Evolutionary conservation across 2,888 invertebrate species (phyloP).

Genomic region (Hipparchia sbordonii): DNA sequence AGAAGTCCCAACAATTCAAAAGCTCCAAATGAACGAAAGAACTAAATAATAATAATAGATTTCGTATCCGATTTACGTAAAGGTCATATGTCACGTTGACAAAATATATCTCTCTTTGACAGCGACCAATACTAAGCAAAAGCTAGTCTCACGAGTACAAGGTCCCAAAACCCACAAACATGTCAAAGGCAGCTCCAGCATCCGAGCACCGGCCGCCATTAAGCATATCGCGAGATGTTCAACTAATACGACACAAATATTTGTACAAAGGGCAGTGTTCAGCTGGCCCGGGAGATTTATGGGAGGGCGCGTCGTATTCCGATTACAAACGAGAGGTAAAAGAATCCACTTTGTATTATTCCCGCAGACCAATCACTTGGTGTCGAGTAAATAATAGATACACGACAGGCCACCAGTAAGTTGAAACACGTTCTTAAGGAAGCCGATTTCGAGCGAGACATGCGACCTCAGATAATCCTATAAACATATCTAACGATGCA

Average conservation of each 20-base stretch:
- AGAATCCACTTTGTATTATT: conserved; percentile 19
- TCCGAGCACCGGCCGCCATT: conserved; percentile 23
- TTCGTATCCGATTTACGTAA: too few relatives aligned
- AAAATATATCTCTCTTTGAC: too few relatives aligned
- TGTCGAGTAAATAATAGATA: neutral
- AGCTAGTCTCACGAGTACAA: too few relatives aligned
- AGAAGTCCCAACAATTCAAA: too few relatives aligned
- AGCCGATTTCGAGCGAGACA: neutral
- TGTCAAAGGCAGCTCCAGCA: conserved; percentile 24
- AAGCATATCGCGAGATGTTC: conserved; percentile 39
- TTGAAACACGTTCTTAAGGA: neutral
- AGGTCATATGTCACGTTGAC: too few relatives aligned
- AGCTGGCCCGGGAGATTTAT: conserved; percentile 35
- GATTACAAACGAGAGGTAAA: conserved; percentile 31
- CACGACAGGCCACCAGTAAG: neutral
- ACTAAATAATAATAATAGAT: too few relatives aligned
- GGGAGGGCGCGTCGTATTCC: conserved; percentile 16
- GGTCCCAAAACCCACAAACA: conserved; percentile 7
- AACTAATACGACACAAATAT: conserved; percentile 53
- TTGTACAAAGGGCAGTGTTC: conserved; percentile 42
- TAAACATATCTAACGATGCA: too few relatives aligned
- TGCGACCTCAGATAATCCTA: too few relatives aligned
- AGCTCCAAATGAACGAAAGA: too few relatives aligned
- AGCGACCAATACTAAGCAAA: too few relatives aligned
- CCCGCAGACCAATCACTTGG: neutral